A percentile compares a stretch with the other conserved stretches of the same genome.
Conservation (phyloP, 2,797 vertebrate species). For the Liparis tanakae region DNA sequence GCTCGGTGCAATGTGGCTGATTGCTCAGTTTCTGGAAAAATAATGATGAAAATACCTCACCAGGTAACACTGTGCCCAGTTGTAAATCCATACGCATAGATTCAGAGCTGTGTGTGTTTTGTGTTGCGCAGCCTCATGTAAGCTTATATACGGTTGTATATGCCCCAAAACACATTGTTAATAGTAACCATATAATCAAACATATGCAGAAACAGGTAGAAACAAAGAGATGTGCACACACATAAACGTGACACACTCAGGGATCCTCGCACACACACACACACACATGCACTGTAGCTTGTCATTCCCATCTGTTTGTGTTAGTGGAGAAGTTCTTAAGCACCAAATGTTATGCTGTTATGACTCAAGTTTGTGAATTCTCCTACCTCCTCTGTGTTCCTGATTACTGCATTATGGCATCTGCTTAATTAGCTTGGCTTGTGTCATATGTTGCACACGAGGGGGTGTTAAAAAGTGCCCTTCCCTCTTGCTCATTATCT, state of each 20-base stretch:
- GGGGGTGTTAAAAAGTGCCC: slow-evolving; percentile 82
- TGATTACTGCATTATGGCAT: slow-evolving; percentile 84
- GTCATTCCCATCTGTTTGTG: slow-evolving; percentile 76
- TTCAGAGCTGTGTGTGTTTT: slow-evolving; percentile 18
- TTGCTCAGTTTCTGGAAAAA: slow-evolving; percentile 85
- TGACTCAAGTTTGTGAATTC: slow-evolving; percentile 81
- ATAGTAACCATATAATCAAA: slow-evolving; percentile 37
- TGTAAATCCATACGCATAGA: slow-evolving; percentile 63
- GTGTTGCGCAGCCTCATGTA: slow-evolving; percentile 3
- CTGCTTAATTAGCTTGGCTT: slow-evolving; percentile 85
- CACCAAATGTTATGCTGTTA: slow-evolving; percentile 80
- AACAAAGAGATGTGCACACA: slow-evolving; percentile 28
- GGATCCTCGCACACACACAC: slow-evolving; percentile 58
- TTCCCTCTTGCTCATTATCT: slow-evolving; percentile 83
- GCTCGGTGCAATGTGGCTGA: slow-evolving; percentile 81
- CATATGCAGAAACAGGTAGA: slow-evolving; percentile 19
- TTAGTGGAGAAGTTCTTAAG: slow-evolving; percentile 80
- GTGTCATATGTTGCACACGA: slow-evolving; percentile 81
- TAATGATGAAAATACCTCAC: slow-evolving; percentile 84
- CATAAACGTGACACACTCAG: slow-evolving; percentile 44
- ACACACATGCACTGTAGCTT: slow-evolving; percentile 68
- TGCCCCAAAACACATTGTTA: slow-evolving; percentile 31
- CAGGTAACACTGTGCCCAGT: slow-evolving; percentile 74
- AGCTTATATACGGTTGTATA: neutral
- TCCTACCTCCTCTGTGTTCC: slow-evolving; percentile 80